phyloP scores from a whole-genome alignment of 2,113 vertebrate species.

The Felis catus region DNA sequence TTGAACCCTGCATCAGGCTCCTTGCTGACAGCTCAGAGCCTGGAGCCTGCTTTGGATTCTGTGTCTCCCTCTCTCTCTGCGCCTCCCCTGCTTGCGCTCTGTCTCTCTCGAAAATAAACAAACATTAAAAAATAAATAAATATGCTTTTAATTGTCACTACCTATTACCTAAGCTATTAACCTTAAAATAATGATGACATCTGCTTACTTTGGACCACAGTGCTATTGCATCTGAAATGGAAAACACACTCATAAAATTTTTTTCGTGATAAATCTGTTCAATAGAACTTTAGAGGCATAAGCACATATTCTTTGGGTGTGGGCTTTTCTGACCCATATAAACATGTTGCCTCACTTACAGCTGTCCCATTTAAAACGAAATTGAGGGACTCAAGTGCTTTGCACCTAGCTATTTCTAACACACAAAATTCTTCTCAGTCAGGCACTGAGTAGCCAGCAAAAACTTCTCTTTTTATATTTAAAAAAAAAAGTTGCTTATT shows the following conservation, averaged over 20 bases:
- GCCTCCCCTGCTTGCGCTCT: no score
- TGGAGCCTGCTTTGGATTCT: no score
- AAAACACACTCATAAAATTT: not conserved
- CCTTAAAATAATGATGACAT: not conserved
- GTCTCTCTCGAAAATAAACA: no score
- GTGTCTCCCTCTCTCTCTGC: no score
- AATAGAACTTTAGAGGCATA: not conserved
- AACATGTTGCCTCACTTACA: not conserved
- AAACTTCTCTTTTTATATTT: not conserved
- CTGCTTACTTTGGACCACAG: not conserved
- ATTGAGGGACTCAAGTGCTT: not conserved
- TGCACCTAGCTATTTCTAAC: not conserved
- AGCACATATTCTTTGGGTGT: not conserved
- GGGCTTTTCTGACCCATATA: not conserved
- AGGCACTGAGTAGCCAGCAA: not conserved
- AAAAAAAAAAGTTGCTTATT: not conserved
- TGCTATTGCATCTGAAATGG: not conserved
- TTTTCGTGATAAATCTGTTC: constrained; percentile 13
- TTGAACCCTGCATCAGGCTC: no score
- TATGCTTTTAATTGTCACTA: not conserved
- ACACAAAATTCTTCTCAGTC: not conserved
- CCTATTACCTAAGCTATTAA: constrained; percentile 1
- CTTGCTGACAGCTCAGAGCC: no score
- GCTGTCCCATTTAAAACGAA: not conserved
- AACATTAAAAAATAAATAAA: not conserved